phyloP scores from a whole-genome alignment of 2,113 vertebrate genomes.

The Perca flavescens region DNA sequence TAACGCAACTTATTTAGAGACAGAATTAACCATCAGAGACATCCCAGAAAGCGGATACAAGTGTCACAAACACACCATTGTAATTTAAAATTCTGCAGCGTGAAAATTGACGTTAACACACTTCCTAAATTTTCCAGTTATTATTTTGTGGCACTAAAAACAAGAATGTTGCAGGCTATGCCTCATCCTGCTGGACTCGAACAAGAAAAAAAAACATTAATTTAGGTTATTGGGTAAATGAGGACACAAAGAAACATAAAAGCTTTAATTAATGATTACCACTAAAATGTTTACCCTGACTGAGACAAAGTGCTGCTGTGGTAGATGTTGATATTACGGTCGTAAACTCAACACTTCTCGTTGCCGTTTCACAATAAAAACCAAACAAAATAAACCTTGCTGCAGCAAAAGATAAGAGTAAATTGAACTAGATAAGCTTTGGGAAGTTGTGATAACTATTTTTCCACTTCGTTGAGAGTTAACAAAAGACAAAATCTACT shows the following conservation, averaged over 20 bases:
- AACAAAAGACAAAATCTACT: neutral
- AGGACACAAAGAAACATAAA: neutral
- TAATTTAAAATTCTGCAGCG: too few species aligned
- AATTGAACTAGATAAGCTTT: neutral
- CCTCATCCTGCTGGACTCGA: neutral
- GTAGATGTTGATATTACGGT: neutral
- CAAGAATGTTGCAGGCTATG: neutral
- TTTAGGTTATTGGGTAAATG: neutral
- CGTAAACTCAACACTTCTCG: neutral
- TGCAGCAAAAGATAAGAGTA: neutral
- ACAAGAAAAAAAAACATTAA: neutral
- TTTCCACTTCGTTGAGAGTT: neutral
- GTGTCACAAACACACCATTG: too few species aligned
- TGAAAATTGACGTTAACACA: too few species aligned
- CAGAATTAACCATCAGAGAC: neutral
- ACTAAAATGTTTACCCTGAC: neutral
- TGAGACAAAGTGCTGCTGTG: too few species aligned
- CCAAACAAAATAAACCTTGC: neutral
- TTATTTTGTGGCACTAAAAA: neutral
- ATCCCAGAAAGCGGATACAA: neutral
- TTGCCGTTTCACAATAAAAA: conserved; percentile 1
- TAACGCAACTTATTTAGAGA: neutral
- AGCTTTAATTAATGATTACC: neutral
- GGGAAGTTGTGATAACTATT: neutral
- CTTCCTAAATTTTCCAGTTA: neutral